phyloP scores from a whole-genome alignment of 1,140 invertebrate species.

The Drosophila hydei region DNA sequence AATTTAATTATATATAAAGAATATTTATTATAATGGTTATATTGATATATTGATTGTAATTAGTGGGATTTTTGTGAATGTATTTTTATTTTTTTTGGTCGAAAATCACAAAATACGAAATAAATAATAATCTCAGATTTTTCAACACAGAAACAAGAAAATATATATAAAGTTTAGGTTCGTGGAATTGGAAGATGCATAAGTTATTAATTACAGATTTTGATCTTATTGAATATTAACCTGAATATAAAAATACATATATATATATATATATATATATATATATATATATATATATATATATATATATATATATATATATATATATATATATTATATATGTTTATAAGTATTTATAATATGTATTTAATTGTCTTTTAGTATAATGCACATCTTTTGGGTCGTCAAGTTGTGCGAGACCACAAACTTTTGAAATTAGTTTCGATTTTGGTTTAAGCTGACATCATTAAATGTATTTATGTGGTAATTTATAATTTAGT shows the following conservation, averaged over 20 bases:
- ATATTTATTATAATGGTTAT: slow-evolving; percentile 25
- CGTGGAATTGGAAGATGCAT: slow-evolving; percentile 28
- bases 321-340: slow-evolving; percentile 35
- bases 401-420: slow-evolving; percentile 17
- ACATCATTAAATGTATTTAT: slow-evolving; percentile 16
- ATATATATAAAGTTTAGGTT: slow-evolving; percentile 46
- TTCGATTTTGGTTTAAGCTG: slow-evolving; percentile 22
- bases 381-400: slow-evolving; percentile 34
- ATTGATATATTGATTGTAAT: slow-evolving; percentile 47
- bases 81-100: slow-evolving; percentile 23
- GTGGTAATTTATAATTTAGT: slow-evolving; percentile 52
- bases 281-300: slow-evolving; percentile 47
- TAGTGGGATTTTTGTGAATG: slow-evolving; percentile 48
- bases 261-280: slow-evolving; percentile 50
- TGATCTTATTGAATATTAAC: slow-evolving; percentile 51
- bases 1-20: slow-evolving; percentile 20
- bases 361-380: slow-evolving; percentile 49
- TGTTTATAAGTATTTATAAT: too few species aligned
- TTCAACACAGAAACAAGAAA: slow-evolving; percentile 54
- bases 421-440: slow-evolving; percentile 23
- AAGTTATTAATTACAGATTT: slow-evolving; percentile 42
- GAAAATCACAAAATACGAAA: too few species aligned
- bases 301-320: slow-evolving; percentile 43
- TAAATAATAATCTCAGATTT: slow-evolving; percentile 57
- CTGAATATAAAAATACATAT: slow-evolving; percentile 76